Base-by-base conservation (phyloP, 2,113 vertebrate species). In the Dendropsophus ebraccatus region DNA sequence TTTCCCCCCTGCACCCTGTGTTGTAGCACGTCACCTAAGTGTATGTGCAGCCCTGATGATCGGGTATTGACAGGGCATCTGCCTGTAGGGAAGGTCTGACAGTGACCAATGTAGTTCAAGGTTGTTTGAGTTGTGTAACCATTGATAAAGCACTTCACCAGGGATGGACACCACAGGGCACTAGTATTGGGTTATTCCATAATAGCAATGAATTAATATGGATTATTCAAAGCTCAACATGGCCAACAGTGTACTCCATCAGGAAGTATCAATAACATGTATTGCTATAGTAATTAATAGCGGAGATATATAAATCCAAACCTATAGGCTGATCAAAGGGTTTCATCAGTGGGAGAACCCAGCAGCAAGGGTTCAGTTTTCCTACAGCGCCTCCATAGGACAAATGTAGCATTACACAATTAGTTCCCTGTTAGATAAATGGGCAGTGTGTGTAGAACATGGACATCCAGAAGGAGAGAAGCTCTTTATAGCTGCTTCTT, bases 81-180 rank as follows among this genome's bases (percentile, higher is more conserved):
- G 84, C 75, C 84, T 52, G 25, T 11, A 58, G 84, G 84, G 75
- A 45, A 35, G 50, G 58, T 35, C 45, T 49, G 49, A 45, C 23
- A 41, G 16, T n/a, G 37, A 62, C 50, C 56, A 28, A 49, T 65
- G 45, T 67, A 50, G 58, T 67, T 79, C 84, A 85, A 85, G 84
- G 84, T 79, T 79, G 79, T 78, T 60, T 56, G 74, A 70, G 45
- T 78, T 25, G n/a, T 32, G 21, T 23, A 60, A 9, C 50, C 19
- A 52, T 65, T 77, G 16, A 69, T 28, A 17, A 54, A 17, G 41
- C 30, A 12, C 56, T 77, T 65, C 17, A 41, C 21, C 19, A 58
- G 67, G 16, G 21, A 4, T 32, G 28, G 17, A 13, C 14, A 13
- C 62, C 35, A 17, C 25, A 50, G 69, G 82, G 72, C 83, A 16